Base-by-base conservation (phyloP, 2,797 vertebrate species). In the Melanotaenia pygmaea region DNA sequence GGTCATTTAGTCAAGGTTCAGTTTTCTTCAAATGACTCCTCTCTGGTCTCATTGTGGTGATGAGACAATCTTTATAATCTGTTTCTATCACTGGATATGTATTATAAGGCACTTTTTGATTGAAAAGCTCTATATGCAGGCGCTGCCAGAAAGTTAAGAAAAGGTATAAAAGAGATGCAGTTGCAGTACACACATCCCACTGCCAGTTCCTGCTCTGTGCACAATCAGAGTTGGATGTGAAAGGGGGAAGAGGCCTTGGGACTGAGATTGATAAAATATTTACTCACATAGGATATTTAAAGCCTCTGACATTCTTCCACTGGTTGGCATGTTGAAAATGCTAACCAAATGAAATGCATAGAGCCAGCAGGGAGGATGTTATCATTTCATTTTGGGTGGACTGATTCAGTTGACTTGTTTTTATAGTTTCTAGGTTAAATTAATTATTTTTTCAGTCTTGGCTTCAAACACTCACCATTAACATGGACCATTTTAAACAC, bases 211-310 rank as follows among this genome's bases (percentile, higher is more conserved):
- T 75, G 72, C 58, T 77, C 38, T 76, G 30, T 76, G 73, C 74
- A 76, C 76, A 77, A 69, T 82, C 71, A 75, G 73, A 80, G 72
- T 22, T 56, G 66, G 68, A 80, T 89, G 64, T 72, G 64, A 61
- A 72, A 75, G 35, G 58, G 70, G 66, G 40, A 64, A 64, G 77
- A 83, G 67, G 76, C 72, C 76, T 60, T 61, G 82, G 70, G 71
- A 85, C 74, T 76, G 56, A 89, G 83, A 85, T 72, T 86, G 72
- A 92, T 94, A n/a, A 93, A 94, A 94, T 93, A 93, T 94, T 91
- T 89, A 93, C 84, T 87, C 47, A 24, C 53, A 32, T 47, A 61
- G 74, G 80, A 86, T 93, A 92, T 93, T 91, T 93, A 86, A 89
- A 91, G 90, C 84, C 78, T 75, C 76, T 86, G 82, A 90, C 83